Percentiles rank a stretch among this genome's conserved stretches.
phyloP scores from a whole-genome alignment of 1,140 invertebrate genomes.

The Cydia strobilella region DNA sequence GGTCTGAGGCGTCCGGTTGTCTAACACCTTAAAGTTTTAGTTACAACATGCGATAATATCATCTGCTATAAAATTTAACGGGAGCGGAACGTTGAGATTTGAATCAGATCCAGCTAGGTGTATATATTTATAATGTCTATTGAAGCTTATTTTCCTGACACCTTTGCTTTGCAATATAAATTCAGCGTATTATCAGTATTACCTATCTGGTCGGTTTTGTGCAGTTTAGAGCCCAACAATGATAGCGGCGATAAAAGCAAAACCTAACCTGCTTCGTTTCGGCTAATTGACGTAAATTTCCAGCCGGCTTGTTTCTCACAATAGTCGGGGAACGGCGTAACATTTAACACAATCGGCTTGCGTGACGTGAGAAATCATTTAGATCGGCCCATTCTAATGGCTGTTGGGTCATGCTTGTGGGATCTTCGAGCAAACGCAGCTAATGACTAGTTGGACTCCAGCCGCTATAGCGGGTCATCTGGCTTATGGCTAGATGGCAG shows the following conservation, averaged over 20 bases:
- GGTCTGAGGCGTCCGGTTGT: too few relatives aligned
- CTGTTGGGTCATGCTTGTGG: conserved; percentile 14
- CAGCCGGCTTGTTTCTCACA: conserved; percentile 52
- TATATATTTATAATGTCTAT: too few relatives aligned
- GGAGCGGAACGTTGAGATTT: too few relatives aligned
- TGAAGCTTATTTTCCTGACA: too few relatives aligned
- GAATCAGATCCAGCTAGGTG: too few relatives aligned
- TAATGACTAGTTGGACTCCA: neutral
- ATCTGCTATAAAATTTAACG: too few relatives aligned
- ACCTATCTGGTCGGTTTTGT: neutral
- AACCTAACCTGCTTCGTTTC: conserved; percentile 44
- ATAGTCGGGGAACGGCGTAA: conserved; percentile 58
- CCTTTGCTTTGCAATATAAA: neutral
- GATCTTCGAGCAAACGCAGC: conserved; percentile 1
- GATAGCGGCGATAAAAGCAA: conserved; percentile 5
- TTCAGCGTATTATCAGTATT: neutral
- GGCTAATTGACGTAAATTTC: conserved; percentile 65
- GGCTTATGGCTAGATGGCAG: too few relatives aligned
- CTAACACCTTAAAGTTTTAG: too few relatives aligned
- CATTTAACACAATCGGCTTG: conserved; percentile 51
- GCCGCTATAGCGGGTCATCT: neutral
- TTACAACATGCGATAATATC: too few relatives aligned
- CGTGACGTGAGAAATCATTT: conserved; percentile 52
- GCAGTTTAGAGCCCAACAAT: neutral
- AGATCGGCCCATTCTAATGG: conserved; percentile 31